Evolutionary conservation across 1,140 invertebrate species (phyloP), one percentile per base, ranked within the genome.

Genomic region (Apis cerana): DNA sequence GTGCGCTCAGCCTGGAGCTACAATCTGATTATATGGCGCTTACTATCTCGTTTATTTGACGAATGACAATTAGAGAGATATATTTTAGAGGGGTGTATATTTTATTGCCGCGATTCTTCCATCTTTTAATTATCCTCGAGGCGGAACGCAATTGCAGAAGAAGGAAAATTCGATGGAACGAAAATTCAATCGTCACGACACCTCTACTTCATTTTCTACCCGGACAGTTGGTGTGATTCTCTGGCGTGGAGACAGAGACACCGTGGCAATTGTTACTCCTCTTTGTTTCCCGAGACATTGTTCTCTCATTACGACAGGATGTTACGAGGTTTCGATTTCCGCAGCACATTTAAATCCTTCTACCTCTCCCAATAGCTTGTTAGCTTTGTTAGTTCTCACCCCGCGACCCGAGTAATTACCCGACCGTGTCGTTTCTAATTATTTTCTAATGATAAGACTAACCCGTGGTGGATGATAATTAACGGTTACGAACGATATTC

Each of bases 251-350:
- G 56, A 17, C 64, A 82, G 72, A 65, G 72, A 65, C 64, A 59
- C 72, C 64, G 64, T 68, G 80, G 72, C 80, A 82, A 82, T 69
- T 65, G 81, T 82, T 82, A 78, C 75, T 48, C 58, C 58, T 65
- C 81, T 82, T 82, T 82, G 81, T 82, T 82, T 70, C 59, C 75
- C 75, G 67, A 82, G 81, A 78, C 81, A 82, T 82, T 82, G 81
- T 82, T 82, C 75, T 61, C 67, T 82, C 81, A 71, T 82, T 77
- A 77, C 75, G 50, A 62, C 75, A 58, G 75, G 81, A 69, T 70
- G 86, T 87, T 77, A 61, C 59, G 62, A 54, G 82, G 68, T 87
- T 87, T 87, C 82, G 77, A 87, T 84, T 87, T 87, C 82, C 77
- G 85, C 68, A 58, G 74, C 80, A 67, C 72, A 67, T 58, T 84